Evolutionary conservation across 2,888 invertebrate genomes (phyloP), one percentile per base, ranked within the genome.

Genomic region (Fabriciana adippe): DNA sequence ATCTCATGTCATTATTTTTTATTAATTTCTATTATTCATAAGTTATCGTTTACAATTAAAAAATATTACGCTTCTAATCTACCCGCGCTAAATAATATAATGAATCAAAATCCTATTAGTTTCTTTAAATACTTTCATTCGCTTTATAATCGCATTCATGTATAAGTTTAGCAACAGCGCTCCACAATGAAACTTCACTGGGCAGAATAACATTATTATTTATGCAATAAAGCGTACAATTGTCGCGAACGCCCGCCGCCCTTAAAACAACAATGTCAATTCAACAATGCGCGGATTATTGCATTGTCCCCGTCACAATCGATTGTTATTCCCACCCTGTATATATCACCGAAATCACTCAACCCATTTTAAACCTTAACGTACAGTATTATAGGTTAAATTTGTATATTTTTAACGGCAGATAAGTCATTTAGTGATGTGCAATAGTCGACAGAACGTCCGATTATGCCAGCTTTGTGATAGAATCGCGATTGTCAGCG

Each of bases 241-340:
- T 91, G 92, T 91, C 84, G 82, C 83, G 82, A 83, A 79, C 86
- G 83, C 85, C 82, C 84, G 85, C 88, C 91, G 86, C 89, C 91
- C 92, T 92, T 93, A 92, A 92, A 92, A 92, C 93, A 93, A 92
- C 93, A 93, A 93, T 93, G 93, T 90, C 87, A 86, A 86, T 79
- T 87, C 88, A 86, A 93, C 93, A 93, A 93, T 93, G 84, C 89
- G 76, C 86, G 89, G 93, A 93, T 93, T 93, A 93, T 92, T 93
- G 92, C 92, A 93, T 93, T 93, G 93, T 93, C 85, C 85, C 84
- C 81, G 84, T 85, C 86, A 92, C 90, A 92, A 90, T 90, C 89
- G 87, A 78, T 81, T 81, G 81, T 83, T 84, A 82, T 81, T 83
- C 81, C 77, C 76, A 74, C 79, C 81, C 83, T 80, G 81, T 84